These are phyloP conservation scores for Epicampocera succincta DNA, from an alignment of 2,888 invertebrate species.

Conservation along the genomic window DNA sequence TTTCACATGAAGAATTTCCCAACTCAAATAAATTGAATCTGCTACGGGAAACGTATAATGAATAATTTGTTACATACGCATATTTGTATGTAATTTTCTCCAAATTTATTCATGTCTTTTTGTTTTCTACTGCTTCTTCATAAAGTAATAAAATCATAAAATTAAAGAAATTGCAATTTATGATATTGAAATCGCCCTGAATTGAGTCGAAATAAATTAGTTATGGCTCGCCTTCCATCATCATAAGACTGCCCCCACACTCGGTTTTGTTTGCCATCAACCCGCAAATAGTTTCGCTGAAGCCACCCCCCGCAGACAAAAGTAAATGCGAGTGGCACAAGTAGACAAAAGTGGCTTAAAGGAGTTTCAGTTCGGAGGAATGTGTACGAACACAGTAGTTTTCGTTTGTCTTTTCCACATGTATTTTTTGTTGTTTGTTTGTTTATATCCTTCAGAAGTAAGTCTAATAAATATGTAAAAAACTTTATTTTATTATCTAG, in stretches of 20 bases:
- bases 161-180: conserved; percentile 31
- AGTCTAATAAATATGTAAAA: conserved; percentile 61
- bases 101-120: conserved; percentile 1
- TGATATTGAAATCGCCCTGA: conserved; percentile 32
- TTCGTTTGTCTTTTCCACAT: conserved; percentile 5
- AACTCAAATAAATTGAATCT: no score
- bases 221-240: conserved; percentile 28
- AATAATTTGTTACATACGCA: no score
- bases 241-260: conserved; percentile 8
- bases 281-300: conserved; percentile 11
- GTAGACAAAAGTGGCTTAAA: conserved; percentile 7
- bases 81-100: not conserved
- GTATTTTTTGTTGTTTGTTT: conserved; percentile 5
- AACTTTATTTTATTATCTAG: conserved; percentile 55
- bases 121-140: not conserved
- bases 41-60: no score
- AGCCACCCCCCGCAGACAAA: conserved; percentile 11
- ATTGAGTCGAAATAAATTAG: not conserved
- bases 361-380: not conserved
- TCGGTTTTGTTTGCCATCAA: conserved; percentile 2
- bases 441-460: conserved; percentile 41
- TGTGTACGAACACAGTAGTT: conserved; percentile 40
- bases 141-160: conserved; percentile 1
- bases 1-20: no score
- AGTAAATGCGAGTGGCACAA: conserved; percentile 5